These are phyloP conservation scores for Origma solitaria DNA, from an alignment of 2,113 vertebrate species.

Conservation along the genomic window DNA sequence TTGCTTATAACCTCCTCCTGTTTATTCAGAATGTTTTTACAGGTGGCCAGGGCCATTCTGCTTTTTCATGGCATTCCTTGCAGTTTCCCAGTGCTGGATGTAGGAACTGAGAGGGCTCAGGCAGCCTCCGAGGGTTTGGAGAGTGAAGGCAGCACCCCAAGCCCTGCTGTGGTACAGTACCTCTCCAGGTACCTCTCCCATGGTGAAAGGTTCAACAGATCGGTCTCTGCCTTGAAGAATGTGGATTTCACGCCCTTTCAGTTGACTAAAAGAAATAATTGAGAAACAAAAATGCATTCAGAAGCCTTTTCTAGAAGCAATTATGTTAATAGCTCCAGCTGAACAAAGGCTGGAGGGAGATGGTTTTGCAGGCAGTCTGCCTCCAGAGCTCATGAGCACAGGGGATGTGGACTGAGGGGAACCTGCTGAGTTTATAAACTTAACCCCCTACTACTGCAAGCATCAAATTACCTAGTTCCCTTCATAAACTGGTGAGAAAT, in stretches of 20 bases:
- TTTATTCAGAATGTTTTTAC: not conserved
- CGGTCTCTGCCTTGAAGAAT: not conserved
- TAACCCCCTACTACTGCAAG: not conserved
- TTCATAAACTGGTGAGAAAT: not conserved
- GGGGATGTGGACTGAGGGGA: not conserved
- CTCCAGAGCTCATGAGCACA: not conserved
- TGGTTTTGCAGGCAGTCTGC: not conserved
- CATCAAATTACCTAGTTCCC: not conserved
- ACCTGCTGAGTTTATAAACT: not conserved
- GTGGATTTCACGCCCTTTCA: not conserved
- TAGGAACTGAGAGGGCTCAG: not conserved
- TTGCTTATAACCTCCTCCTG: not conserved
- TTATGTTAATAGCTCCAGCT: not conserved
- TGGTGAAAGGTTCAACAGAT: not conserved
- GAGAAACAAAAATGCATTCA: not conserved
- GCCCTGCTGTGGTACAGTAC: not conserved
- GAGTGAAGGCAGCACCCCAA: fast-evolving
- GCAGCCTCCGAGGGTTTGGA: not conserved
- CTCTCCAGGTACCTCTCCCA: not conserved
- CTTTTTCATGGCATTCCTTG: not conserved
- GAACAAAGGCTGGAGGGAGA: not conserved
- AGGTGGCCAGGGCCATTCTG: not conserved
- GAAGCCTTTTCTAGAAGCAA: not conserved
- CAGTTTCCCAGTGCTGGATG: not conserved
- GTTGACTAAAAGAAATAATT: not conserved